Conservation (phyloP, 2,888 invertebrate genomes). For the Homarus gammarus region DNA sequence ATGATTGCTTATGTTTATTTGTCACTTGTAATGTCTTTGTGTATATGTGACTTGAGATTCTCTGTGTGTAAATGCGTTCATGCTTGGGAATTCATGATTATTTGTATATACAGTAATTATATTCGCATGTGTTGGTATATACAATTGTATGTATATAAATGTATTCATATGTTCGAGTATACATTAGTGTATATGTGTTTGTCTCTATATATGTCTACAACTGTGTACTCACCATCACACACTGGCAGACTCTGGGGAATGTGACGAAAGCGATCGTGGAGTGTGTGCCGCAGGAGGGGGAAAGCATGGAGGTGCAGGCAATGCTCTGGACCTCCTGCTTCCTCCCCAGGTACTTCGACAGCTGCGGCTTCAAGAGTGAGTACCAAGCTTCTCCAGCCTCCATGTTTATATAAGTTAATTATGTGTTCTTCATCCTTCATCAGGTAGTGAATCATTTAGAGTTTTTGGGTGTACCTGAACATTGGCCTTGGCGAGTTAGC, state of each 20-base stretch:
- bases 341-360: conserved; percentile 16
- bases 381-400: not conserved
- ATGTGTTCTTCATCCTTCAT: not conserved
- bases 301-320: conserved; percentile 11
- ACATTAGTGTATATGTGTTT: too few relatives aligned
- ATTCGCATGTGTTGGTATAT: too few relatives aligned
- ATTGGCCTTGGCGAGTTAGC: not conserved
- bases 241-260: conserved; percentile 22
- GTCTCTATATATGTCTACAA: too few relatives aligned
- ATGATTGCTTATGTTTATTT: too few relatives aligned
- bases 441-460: not conserved
- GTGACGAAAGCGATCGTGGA: conserved; percentile 2
- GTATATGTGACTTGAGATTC: too few relatives aligned
- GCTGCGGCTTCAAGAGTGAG: conserved; percentile 38
- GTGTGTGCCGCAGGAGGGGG: not conserved
- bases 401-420: not conserved
- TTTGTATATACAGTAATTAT: too few relatives aligned
- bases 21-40: too few relatives aligned
- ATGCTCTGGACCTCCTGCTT: conserved; percentile 28
- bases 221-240: too few relatives aligned
- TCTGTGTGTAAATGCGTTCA: too few relatives aligned
- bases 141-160: too few relatives aligned
- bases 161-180: too few relatives aligned
- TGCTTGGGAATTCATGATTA: too few relatives aligned
- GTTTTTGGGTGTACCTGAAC: not conserved